Conservation (phyloP, 2,888 invertebrate genomes). For the Volucella inanis region DNA sequence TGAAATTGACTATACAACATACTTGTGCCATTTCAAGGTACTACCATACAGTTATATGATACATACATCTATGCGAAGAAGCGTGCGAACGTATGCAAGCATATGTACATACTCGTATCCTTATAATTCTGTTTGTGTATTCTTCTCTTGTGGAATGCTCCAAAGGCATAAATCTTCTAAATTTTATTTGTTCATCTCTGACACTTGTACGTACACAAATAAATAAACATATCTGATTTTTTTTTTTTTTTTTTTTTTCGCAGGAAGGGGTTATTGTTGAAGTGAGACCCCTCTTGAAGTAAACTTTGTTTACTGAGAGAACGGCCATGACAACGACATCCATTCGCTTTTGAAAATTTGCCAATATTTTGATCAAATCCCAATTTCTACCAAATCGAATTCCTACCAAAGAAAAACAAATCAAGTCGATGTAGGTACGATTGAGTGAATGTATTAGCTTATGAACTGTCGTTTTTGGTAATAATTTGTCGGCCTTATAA, state of each 20-base stretch:
- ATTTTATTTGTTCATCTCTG: conserved; percentile 71
- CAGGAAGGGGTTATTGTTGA: conserved; percentile 38
- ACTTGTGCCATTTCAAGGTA: conserved; percentile 50
- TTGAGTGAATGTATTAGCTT: too few relatives aligned
- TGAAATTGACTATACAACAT: conserved; percentile 42
- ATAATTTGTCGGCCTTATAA: too few relatives aligned
- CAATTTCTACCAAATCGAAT: conserved; percentile 58
- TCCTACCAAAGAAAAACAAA: conserved; percentile 25
- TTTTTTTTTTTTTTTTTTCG: conserved; percentile 25
- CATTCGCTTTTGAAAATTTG: conserved; percentile 63
- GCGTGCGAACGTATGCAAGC: too few relatives aligned
- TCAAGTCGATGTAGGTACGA: too few relatives aligned
- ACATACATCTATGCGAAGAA: not conserved
- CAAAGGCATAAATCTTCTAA: conserved; percentile 71
- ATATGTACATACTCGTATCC: conserved; percentile 5
- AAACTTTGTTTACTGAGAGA: conserved; percentile 35
- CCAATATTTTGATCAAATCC: conserved; percentile 67
- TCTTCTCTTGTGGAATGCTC: conserved; percentile 59
- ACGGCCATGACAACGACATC: conserved; percentile 3
- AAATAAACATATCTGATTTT: conserved; percentile 65
- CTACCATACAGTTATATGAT: conserved; percentile 12
- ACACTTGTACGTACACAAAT: conserved; percentile 70
- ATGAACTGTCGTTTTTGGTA: too few relatives aligned
- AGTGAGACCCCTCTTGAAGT: conserved; percentile 24
- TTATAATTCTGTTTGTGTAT: conserved; percentile 9